Conservation (phyloP, 2,888 invertebrate genomes). For the Machimus rusticus region DNA sequence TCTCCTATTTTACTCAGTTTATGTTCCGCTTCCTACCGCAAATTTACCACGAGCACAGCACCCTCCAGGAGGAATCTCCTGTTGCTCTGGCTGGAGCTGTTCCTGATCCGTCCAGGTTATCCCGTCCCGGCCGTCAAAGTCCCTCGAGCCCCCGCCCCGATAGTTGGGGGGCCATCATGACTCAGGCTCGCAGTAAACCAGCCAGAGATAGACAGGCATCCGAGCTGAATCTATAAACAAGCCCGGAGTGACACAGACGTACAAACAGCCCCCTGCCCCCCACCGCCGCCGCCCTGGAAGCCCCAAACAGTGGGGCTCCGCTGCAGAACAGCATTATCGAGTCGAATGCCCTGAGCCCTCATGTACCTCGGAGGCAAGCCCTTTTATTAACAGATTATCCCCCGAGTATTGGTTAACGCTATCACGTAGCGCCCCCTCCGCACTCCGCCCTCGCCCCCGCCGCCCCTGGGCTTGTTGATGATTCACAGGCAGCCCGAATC, state of each 20-base stretch:
- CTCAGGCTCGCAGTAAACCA: slow-evolving; percentile 20
- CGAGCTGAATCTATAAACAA: slow-evolving; percentile 41
- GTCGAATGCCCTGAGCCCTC: slow-evolving; percentile 2
- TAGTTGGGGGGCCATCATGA: background rate
- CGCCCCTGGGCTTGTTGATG: background rate
- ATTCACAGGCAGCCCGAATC: background rate
- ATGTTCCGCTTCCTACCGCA: slow-evolving; percentile 46
- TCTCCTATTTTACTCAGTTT: slow-evolving; percentile 44
- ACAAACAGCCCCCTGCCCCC: slow-evolving; percentile 16
- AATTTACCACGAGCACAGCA: slow-evolving; percentile 46
- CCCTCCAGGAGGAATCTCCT: slow-evolving; percentile 32
- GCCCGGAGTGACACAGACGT: slow-evolving; percentile 19
- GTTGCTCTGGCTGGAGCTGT: slow-evolving; percentile 34
- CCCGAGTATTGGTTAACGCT: slow-evolving; percentile 40
- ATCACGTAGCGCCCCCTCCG: slow-evolving; percentile 31
- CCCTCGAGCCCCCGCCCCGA: background rate
- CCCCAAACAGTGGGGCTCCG: background rate
- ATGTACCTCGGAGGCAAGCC: slow-evolving; percentile 19
- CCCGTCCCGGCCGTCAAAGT: background rate
- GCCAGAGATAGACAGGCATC: slow-evolving; percentile 40
- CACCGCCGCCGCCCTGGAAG: background rate
- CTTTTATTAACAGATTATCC: slow-evolving; percentile 39
- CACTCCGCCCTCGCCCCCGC: background rate
- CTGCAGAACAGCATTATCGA: slow-evolving; percentile 1
- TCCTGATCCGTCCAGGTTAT: background rate